Evolutionary conservation across 2,888 invertebrate species (phyloP), one percentile per base, ranked within the genome.

Genomic region (Patella ulyssiponensis): DNA sequence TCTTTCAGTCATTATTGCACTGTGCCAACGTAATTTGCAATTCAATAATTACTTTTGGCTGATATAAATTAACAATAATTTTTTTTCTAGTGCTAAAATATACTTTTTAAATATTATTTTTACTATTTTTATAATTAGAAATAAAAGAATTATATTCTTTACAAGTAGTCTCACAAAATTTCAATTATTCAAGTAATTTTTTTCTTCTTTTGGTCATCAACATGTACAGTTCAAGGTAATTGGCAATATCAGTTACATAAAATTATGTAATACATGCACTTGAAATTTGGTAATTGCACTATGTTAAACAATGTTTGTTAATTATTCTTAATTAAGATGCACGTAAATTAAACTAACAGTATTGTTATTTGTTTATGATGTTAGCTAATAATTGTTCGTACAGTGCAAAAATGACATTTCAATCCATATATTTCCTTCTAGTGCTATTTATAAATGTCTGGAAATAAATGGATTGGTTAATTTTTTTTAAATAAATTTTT

Each of bases 1-100:
- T 79, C 20, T 77, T 69, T 69, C 77, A 75, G 79, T 77, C 76
- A 71, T 83, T 79, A 79, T 78, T 77, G 81, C 80, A 80, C 80
- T 73, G 79, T 82, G 80, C 77, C 78, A 81, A 79, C 23, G 14
- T 23, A 9, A 64, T 20, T 23, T 23, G 14, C 20, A 64, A 9
- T 64, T 64, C 64, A 64, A 20, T 64, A 23, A 64, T 64, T 64
- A 23, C 14, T 20, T 64, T 23, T 44, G 44, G 44, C 44, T 44
- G 44, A 44, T 44, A 44, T 44, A 44, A 44, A 44, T 44, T 9
- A 44, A 44, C 9, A 44, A 44, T 9, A 9, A 7, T 44, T 44
- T 44, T 44, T 44, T 44, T 44, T 44, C 44, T 44, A 44, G 44
- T 44, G 9, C 44, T 44, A 44, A 44, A 44, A 44, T 44, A 44